Percentiles rank a stretch among this genome's conserved stretches.
phyloP scores from a whole-genome alignment of 1,140 invertebrate genomes.

The Lamellibrachia luymesi region DNA sequence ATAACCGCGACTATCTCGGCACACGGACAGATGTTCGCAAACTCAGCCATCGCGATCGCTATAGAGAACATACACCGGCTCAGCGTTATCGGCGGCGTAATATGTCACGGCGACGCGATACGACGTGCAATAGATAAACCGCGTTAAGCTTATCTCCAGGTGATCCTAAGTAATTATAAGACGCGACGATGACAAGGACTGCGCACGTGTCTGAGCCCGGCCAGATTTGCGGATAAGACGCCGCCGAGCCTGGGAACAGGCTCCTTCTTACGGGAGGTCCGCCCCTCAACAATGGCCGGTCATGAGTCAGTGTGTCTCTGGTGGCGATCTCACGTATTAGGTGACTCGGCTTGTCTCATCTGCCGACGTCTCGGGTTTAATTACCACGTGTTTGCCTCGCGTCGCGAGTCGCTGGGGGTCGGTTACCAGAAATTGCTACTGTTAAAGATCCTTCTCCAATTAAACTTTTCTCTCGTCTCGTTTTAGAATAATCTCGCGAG shows the following conservation, averaged over 20 bases:
- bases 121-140: not conserved
- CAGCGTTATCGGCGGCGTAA: not conserved
- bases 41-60: not conserved
- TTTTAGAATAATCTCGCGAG: too few species aligned
- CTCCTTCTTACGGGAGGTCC: not conserved
- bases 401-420: not conserved
- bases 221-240: not conserved
- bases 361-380: not conserved
- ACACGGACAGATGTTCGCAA: not conserved
- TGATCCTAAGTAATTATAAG: slow-evolving; percentile 5
- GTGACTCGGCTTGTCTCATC: not conserved
- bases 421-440: not conserved
- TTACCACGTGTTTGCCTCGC: not conserved
- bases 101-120: not conserved
- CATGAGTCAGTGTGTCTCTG: not conserved
- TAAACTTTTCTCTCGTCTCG: too few species aligned
- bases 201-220: not conserved
- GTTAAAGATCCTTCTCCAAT: not conserved
- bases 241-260: not conserved
- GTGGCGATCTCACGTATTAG: not conserved
- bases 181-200: not conserved
- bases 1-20: not conserved
- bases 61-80: not conserved
- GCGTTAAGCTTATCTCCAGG: not conserved
- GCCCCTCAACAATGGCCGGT: not conserved